Base-by-base conservation (phyloP, 2,113 vertebrate genomes). In the Oreochromis aureus region DNA sequence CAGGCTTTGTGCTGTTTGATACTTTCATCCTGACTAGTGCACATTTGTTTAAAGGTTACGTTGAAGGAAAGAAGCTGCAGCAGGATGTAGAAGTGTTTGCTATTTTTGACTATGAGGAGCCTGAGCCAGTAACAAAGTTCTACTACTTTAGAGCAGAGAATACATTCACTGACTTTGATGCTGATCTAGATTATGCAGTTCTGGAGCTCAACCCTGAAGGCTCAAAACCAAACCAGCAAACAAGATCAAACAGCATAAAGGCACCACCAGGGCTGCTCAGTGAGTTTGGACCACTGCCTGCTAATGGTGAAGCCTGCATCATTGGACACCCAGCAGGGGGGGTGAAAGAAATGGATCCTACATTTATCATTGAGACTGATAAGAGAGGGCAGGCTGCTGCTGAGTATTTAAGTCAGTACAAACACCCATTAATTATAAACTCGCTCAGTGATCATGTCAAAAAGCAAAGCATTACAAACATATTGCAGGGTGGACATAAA, bases 1-100 rank as follows among this genome's bases (percentile, higher is more conserved):
- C 92, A 3, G 92, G 86, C 8, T 93, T 93, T 36, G 84, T 93
- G 36, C 11, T 91, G 22, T 78, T 86, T 76, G 58, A 81, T 5
- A 73, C 39, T 18, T 78, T 69, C 4, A 81, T 93, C 71, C 22
- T 93, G 59, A 93, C 92, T 2, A 89, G 66, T 2, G 88, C 89
- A 22, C 92, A 91, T 71, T 1, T 90, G 1, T 86, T 93, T 10
- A 2, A 22, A 4, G 2, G 0, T 6, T 22, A 6, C 48, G 11
- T 80, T 18, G 13, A 30, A 5, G 9, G 7, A 19, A 3, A 24
- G 7, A 10, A 12, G 5, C 18, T 82, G 18, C 48, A 7, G 18
- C 5, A 27, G 2, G 44, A 4, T 24, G 24, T 24, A 24, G 24
- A 24, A 3, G 92, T 89, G 7, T n/a, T 0, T 19, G 41, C 13